Percentiles rank a stretch among this genome's conserved stretches.
These are phyloP conservation scores for Cylas formicarius DNA, from an alignment of 1,140 invertebrate species.

Conservation along the genomic window DNA sequence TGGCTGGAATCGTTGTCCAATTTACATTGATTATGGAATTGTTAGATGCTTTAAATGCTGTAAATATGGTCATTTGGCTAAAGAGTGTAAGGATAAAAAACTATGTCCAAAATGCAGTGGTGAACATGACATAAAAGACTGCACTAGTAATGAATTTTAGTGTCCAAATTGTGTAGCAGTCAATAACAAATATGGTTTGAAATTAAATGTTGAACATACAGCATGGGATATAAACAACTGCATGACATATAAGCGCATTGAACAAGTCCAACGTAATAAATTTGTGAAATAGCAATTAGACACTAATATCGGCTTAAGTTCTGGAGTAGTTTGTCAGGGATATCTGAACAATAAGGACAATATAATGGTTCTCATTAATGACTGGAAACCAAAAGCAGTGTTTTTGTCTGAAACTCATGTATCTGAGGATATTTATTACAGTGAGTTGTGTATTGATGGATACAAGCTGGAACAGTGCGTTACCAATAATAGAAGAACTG, in stretches of 20 bases:
- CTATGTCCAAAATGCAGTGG: slow-evolving; percentile 15
- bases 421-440: not conserved
- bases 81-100: slow-evolving; percentile 10
- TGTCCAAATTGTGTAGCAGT: slow-evolving; percentile 11
- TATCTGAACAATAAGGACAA: slow-evolving; percentile 1
- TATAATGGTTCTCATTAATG: slow-evolving; percentile 4
- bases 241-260: not conserved
- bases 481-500: slow-evolving; percentile 8
- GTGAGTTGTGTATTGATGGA: slow-evolving; percentile 3
- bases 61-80: slow-evolving; percentile 2
- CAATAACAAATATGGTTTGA: slow-evolving; percentile 15
- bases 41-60: slow-evolving; percentile 4
- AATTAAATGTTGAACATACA: slow-evolving; percentile 12
- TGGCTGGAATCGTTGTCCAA: too few species aligned
- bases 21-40: slow-evolving; percentile 6
- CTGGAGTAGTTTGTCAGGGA: not conserved
- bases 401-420: slow-evolving; percentile 8
- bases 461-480: slow-evolving; percentile 2
- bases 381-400: slow-evolving; percentile 1
- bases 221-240: slow-evolving; percentile 5
- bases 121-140: slow-evolving; percentile 13
- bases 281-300: slow-evolving; percentile 6
- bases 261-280: slow-evolving; percentile 1
- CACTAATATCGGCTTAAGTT: not conserved
- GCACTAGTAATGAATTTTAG: slow-evolving; percentile 10